Evolutionary conservation across 2,888 invertebrate genomes (phyloP).

Genomic region (Diaphora mendica): DNA sequence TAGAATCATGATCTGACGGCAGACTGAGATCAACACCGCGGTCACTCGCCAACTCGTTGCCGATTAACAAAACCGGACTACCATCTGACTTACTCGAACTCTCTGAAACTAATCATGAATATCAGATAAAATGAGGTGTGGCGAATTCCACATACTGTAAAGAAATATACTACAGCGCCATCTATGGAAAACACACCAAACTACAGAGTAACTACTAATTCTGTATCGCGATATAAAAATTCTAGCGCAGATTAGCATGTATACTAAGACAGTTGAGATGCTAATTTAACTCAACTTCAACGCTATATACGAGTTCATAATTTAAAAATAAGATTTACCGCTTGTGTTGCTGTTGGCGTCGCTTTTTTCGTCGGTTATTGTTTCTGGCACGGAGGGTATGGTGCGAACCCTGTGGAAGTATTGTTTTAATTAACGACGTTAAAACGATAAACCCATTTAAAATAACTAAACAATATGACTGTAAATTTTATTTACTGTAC

Average conservation of each 20-base stretch:
- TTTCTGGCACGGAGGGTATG: constrained; percentile 73
- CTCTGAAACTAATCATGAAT: constrained; percentile 59
- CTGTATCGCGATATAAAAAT: too few relatives aligned
- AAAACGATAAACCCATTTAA: not conserved
- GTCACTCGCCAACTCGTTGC: constrained; percentile 87
- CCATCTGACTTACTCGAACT: constrained; percentile 72
- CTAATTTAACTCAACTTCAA: not conserved
- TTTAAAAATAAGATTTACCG: constrained; percentile 55
- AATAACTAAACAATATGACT: not conserved
- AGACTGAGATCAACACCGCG: constrained; percentile 76
- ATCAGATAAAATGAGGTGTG: not conserved
- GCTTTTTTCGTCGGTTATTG: constrained; percentile 77
- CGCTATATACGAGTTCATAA: not conserved
- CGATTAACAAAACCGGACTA: constrained; percentile 89
- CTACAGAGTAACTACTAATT: too few relatives aligned
- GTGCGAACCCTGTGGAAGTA: constrained; percentile 66
- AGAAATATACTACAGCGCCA: too few relatives aligned
- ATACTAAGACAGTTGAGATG: too few relatives aligned
- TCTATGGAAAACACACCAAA: too few relatives aligned
- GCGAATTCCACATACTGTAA: too few relatives aligned
- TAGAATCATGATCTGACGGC: constrained; percentile 92
- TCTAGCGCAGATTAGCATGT: too few relatives aligned
- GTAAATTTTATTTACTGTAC: not conserved
- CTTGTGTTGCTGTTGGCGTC: constrained; percentile 79
- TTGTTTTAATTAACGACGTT: not conserved